Evolutionary conservation across 2,797 vertebrate genomes (phyloP), one percentile per base, ranked within the genome.

Genomic region (Macropodus opercularis): DNA sequence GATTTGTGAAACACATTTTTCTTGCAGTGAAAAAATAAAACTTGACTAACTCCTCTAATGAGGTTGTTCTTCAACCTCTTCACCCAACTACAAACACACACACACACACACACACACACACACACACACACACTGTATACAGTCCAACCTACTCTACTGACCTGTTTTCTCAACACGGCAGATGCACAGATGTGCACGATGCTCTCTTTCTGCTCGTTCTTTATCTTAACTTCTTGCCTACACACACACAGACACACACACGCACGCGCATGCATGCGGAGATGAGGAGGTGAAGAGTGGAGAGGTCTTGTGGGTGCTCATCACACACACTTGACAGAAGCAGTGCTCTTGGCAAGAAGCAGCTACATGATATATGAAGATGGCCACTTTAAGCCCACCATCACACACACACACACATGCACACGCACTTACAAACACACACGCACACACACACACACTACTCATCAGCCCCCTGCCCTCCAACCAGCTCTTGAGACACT

Each of bases 281-380:
- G 3, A 63, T 5, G 55, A 53, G 50, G 52, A 60, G 57, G 50
- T 77, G 72, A 80, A 65, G 57, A 57, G 65, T 13, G 3, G 52
- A 50, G 75, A 66, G 77, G 74, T 86, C 81, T 85, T 81, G 77
- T 83, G 83, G 77, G 70, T 68, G 71, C 84, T 86, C 85, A 87
- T 89, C 88, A 88, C 81, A 72, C 74, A 86, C 79, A 87, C 85
- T 87, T 79, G 85, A 87, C 85, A 89, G 77, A 83, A 88, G 85
- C 81, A 69, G 72, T 17, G 82, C 85, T 89, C 79, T 82, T 79
- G 87, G 85, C 83, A 65, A 86, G 73, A 67, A 83, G 74, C 69
- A 68, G 77, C 76, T 79, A 80, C 75, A 84, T 86, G 84, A 89
- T 90, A 80, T 87, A 89, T 87, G 83, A 86, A 86, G 85, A 86